These are phyloP conservation scores for Carettochelys insculpta DNA, from an alignment of 2,113 vertebrate species.

Conservation along the genomic window DNA sequence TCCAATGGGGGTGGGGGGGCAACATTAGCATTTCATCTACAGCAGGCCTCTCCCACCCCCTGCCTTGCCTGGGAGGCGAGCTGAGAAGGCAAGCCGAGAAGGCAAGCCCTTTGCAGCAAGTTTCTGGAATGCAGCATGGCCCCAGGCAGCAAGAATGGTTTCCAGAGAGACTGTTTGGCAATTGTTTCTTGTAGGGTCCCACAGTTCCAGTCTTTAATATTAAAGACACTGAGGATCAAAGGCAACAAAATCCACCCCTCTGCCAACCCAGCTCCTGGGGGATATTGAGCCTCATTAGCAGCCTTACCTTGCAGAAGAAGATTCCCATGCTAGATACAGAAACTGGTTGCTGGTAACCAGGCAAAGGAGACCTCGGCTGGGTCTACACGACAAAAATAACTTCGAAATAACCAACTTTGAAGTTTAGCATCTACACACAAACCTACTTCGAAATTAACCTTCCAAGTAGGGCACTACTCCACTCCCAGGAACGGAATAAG, in stretches of 20 bases:
- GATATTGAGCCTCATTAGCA: background rate
- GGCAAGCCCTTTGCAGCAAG: constrained; percentile 8
- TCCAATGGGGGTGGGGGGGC: background rate
- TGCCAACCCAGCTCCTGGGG: background rate
- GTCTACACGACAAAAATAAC: too few species aligned
- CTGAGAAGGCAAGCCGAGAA: constrained; percentile 13
- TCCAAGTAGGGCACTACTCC: too few species aligned
- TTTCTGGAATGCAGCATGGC: constrained; percentile 61
- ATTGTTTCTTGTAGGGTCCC: constrained; percentile 38
- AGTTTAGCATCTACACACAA: too few species aligned
- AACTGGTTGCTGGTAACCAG: background rate
- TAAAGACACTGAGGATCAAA: background rate
- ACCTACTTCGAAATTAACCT: too few species aligned
- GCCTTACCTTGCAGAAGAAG: background rate
- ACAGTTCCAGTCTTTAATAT: background rate
- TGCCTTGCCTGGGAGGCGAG: constrained; percentile 38
- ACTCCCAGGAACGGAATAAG: too few species aligned
- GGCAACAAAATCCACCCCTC: background rate
- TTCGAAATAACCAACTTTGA: too few species aligned
- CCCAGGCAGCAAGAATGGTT: constrained; percentile 43
- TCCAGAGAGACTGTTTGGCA: constrained; percentile 42
- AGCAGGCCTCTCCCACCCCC: background rate
- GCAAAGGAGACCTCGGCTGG: background rate
- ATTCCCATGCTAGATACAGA: background rate
- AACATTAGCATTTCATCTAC: fast-evolving